Evolutionary conservation across 1,140 invertebrate species (phyloP).

Genomic region (Triops cancriformis): DNA sequence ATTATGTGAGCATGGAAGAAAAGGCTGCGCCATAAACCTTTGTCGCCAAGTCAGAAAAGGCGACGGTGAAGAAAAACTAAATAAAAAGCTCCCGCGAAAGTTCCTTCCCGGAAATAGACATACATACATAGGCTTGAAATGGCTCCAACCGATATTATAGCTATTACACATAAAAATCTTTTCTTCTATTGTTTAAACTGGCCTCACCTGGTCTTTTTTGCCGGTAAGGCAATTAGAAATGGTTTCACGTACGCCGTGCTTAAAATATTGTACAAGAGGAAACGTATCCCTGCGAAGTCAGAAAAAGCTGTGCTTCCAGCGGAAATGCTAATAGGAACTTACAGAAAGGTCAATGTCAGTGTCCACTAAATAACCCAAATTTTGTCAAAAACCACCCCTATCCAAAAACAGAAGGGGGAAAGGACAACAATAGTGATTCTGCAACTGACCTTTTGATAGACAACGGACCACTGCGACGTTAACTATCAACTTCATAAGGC

Average conservation of each 20-base stretch:
- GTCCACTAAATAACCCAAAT: slow-evolving; percentile 2
- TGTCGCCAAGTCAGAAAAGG: background rate
- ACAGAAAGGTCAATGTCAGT: slow-evolving; percentile 5
- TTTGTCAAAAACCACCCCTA: background rate
- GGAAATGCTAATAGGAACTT: background rate
- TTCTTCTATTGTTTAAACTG: too few relatives aligned
- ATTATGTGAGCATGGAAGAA: background rate
- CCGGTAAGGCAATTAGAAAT: too few relatives aligned
- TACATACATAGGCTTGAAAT: background rate
- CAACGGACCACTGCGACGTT: background rate
- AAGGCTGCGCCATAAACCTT: background rate
- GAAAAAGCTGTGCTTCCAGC: background rate
- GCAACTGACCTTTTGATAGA: background rate
- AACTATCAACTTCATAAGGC: slow-evolving; percentile 2
- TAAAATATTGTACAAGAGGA: too few relatives aligned
- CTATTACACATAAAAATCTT: too few relatives aligned
- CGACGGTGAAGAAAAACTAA: too few relatives aligned
- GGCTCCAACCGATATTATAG: too few relatives aligned
- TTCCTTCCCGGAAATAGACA: background rate
- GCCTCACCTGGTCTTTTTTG: too few relatives aligned
- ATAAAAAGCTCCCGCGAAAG: background rate
- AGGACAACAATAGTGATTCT: background rate
- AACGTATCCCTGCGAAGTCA: background rate
- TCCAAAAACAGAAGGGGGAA: background rate
- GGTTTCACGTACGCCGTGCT: too few relatives aligned